These are phyloP conservation scores for Poecilia picta DNA, from an alignment of 2,797 vertebrate species.

Conservation along the genomic window DNA sequence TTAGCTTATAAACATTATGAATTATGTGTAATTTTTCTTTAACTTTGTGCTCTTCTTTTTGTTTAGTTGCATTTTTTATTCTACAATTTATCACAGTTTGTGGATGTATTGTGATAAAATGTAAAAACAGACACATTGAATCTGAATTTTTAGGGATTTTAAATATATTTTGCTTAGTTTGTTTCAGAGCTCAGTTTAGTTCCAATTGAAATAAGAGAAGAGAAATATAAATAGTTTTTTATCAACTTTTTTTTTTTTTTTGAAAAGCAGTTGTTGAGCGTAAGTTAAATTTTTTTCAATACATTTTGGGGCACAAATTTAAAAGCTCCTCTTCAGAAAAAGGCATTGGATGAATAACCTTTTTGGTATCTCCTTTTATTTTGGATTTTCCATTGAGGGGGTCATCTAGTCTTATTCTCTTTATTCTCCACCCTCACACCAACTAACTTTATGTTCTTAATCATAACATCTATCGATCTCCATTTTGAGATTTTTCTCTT, in stretches of 20 bases:
- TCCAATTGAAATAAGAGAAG: not conserved
- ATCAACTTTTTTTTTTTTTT: not conserved
- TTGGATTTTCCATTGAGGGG: not conserved
- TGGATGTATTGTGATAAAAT: not conserved
- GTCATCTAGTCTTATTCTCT: not conserved
- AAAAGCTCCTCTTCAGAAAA: not conserved
- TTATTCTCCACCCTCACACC: not conserved
- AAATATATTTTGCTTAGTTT: not conserved
- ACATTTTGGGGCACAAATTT: not conserved
- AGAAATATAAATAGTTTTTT: not conserved
- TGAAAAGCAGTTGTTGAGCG: not conserved
- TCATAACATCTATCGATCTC: not conserved
- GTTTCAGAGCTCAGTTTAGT: not conserved
- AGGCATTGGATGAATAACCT: not conserved
- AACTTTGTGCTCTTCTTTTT: not conserved
- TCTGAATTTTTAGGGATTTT: not conserved
- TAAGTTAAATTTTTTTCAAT: not conserved
- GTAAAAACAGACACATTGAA: not conserved
- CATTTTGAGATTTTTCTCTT: not conserved
- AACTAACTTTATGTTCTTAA: not conserved
- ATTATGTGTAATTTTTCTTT: not conserved
- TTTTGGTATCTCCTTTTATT: not conserved
- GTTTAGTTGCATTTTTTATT: too few relatives aligned
- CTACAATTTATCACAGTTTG: not conserved
- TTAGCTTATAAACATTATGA: not conserved